Percentiles rank a stretch among this genome's conserved stretches.
Evolutionary conservation across 2,113 vertebrate genomes (phyloP).

Genomic region (Craseonycteris thonglongyai): DNA sequence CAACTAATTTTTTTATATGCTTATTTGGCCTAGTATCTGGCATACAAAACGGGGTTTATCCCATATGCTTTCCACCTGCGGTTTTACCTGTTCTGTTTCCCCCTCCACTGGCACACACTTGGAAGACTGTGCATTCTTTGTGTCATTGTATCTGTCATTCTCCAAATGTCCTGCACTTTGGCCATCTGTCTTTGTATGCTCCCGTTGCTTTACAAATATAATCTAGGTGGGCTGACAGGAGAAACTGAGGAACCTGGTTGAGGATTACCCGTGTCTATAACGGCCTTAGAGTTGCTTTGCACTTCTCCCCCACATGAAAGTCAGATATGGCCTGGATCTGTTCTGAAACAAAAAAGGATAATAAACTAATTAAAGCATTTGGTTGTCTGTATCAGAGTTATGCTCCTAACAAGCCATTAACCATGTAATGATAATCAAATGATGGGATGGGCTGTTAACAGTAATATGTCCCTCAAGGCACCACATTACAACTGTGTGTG

Average conservation of each 20-base stretch:
- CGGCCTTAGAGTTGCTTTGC: neutral
- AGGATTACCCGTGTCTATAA: neutral
- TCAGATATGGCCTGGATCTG: constrained; percentile 8
- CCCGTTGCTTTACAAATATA: neutral
- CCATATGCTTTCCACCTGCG: neutral
- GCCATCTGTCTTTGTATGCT: neutral
- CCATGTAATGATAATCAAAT: constrained; percentile 59
- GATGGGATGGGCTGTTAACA: constrained; percentile 36
- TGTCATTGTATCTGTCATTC: neutral
- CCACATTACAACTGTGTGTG: neutral
- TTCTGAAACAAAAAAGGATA: constrained; percentile 26
- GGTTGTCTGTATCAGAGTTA: constrained; percentile 53
- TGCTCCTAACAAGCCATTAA: constrained; percentile 58
- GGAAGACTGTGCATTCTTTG: neutral
- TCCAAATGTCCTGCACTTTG: neutral
- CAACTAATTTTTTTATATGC: neutral
- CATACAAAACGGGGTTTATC: neutral
- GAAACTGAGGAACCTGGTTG: neutral
- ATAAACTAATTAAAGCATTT: constrained; percentile 59
- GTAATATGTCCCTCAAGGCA: constrained; percentile 26
- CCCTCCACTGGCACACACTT: neutral
- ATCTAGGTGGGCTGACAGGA: neutral
- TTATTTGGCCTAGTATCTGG: neutral
- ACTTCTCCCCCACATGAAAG: neutral
- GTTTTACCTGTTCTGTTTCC: neutral